phyloP scores from a whole-genome alignment of 2,888 invertebrate genomes.

The Osmoderma eremita region DNA sequence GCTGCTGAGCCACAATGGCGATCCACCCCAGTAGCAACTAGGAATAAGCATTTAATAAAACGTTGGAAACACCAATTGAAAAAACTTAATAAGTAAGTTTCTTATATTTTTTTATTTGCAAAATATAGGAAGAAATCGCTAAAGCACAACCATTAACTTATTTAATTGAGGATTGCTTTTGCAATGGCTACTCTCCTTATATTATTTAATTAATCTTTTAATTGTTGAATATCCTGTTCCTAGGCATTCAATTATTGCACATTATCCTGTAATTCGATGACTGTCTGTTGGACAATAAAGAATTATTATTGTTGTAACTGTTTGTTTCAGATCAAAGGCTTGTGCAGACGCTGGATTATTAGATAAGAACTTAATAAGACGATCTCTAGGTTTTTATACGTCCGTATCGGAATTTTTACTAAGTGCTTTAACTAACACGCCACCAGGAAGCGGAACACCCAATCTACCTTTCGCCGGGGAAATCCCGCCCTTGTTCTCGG shows the following conservation, averaged over 20 bases:
- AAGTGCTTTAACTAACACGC: conserved; percentile 70
- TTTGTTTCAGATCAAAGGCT: conserved; percentile 81
- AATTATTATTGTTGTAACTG: neutral
- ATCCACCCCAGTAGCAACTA: conserved; percentile 76
- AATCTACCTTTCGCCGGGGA: conserved; percentile 70
- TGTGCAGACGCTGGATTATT: conserved; percentile 91
- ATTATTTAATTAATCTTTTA: too few relatives aligned
- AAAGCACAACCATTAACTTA: too few relatives aligned
- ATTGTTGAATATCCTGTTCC: too few relatives aligned
- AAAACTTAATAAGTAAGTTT: conserved; percentile 71
- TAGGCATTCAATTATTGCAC: too few relatives aligned
- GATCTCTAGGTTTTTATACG: conserved; percentile 88
- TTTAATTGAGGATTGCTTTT: too few relatives aligned
- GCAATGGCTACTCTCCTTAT: too few relatives aligned
- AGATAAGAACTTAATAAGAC: conserved; percentile 83
- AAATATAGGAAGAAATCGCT: neutral
- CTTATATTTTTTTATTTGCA: neutral
- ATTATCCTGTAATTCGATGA: too few relatives aligned
- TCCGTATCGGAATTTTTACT: conserved; percentile 84
- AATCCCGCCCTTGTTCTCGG: conserved; percentile 81
- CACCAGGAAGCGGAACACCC: conserved; percentile 65
- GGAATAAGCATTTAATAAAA: conserved; percentile 85
- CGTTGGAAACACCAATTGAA: conserved; percentile 90
- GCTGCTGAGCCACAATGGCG: conserved; percentile 86
- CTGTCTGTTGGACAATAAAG: neutral